Evolutionary conservation across 1,140 invertebrate genomes (phyloP).

Genomic region (Drosophila navojoa): DNA sequence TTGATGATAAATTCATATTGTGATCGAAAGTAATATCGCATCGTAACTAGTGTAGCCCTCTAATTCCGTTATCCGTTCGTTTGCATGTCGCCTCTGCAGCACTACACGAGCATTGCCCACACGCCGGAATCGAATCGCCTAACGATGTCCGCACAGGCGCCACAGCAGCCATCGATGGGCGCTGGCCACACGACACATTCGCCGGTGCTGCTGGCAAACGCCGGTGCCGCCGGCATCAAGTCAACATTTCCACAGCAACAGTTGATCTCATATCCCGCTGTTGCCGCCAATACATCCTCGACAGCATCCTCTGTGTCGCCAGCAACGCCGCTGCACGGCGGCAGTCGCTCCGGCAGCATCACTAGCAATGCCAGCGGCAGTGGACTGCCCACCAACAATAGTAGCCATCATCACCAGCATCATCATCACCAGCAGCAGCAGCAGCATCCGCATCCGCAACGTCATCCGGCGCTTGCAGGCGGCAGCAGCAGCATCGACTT

Average conservation of each 20-base stretch:
- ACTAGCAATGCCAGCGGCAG: slow-evolving; percentile 69
- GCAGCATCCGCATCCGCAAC: slow-evolving; percentile 46
- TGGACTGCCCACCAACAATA: slow-evolving; percentile 42
- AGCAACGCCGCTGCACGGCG: slow-evolving; percentile 56
- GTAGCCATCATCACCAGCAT: slow-evolving; percentile 50
- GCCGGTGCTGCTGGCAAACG: slow-evolving; percentile 66
- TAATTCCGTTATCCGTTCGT: slow-evolving; percentile 10
- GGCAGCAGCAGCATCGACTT: slow-evolving; percentile 74
- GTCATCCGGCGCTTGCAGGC: slow-evolving; percentile 61
- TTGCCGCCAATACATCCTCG: slow-evolving; percentile 53
- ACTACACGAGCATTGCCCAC: slow-evolving; percentile 94
- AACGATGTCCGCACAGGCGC: slow-evolving; percentile 70
- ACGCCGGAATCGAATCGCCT: slow-evolving; percentile 92
- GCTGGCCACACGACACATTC: slow-evolving; percentile 22
- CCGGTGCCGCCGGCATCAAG: slow-evolving; percentile 49
- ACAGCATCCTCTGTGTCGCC: slow-evolving; percentile 49
- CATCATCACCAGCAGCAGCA: slow-evolving; percentile 38
- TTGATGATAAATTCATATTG: too few species aligned
- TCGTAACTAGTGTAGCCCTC: background rate
- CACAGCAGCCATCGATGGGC: background rate
- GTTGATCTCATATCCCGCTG: slow-evolving; percentile 84
- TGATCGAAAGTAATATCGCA: too few species aligned
- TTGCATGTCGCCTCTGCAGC: slow-evolving; percentile 85
- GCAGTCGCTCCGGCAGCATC: slow-evolving; percentile 79
- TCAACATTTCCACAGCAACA: slow-evolving; percentile 79